phyloP scores from a whole-genome alignment of 2,797 vertebrate genomes.

The Malurus leucopterus region DNA sequence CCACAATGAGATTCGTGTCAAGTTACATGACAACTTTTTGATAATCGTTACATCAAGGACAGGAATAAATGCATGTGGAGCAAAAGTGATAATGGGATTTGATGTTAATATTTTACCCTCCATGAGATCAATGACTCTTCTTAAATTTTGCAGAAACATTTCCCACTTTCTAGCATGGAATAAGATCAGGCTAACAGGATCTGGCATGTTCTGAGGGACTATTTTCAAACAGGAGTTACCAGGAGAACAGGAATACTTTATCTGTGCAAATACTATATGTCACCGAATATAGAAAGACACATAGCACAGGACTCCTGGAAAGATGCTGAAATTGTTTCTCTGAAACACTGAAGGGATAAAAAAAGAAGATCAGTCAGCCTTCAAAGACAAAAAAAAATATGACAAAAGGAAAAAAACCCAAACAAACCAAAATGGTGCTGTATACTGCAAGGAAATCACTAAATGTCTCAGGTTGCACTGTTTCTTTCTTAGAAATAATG shows the following conservation, averaged over 20 bases:
- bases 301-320: neutral
- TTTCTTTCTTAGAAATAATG: neutral
- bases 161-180: neutral
- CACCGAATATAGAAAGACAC: neutral
- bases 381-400: neutral
- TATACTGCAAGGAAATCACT: neutral
- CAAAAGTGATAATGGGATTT: neutral
- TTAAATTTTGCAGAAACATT: neutral
- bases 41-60: neutral
- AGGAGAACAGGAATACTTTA: neutral
- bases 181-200: neutral
- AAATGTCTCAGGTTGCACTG: neutral
- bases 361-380: neutral
- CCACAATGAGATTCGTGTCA: neutral
- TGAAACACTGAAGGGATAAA: neutral
- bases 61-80: neutral
- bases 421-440: rapidly evolving
- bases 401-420: neutral
- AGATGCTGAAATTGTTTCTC: neutral
- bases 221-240: neutral
- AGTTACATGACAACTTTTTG: neutral
- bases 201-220: neutral
- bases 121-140: neutral
- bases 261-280: neutral
- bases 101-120: neutral